phyloP scores from a whole-genome alignment of 2,888 invertebrate species.

The Ichneumon xanthorius region DNA sequence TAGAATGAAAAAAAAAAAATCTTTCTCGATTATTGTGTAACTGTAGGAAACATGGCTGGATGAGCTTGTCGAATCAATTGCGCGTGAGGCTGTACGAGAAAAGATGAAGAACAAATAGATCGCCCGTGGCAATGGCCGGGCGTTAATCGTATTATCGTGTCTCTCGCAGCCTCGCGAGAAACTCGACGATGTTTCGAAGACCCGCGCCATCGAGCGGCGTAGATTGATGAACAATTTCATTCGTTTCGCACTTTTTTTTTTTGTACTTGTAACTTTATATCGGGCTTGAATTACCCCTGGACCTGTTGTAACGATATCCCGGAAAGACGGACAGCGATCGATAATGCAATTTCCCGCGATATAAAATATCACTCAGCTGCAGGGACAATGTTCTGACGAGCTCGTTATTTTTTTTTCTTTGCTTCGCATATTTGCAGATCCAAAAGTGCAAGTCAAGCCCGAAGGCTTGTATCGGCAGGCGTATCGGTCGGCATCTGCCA shows the following conservation, averaged over 20 bases:
- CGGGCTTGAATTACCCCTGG: neutral
- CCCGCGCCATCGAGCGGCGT: neutral
- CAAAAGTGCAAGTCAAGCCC: neutral
- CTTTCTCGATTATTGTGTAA: neutral
- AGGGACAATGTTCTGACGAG: neutral
- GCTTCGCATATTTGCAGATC: neutral
- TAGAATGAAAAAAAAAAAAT: neutral
- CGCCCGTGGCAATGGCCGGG: slow-evolving; percentile 50
- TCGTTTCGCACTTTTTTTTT: neutral
- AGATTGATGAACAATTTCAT: slow-evolving; percentile 2
- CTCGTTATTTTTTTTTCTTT: neutral
- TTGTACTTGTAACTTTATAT: neutral
- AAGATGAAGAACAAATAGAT: slow-evolving; percentile 55
- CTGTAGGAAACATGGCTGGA: neutral
- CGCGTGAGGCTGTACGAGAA: slow-evolving; percentile 3
- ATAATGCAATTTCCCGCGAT: neutral
- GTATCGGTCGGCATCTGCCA: neutral
- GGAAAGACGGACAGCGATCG: neutral
- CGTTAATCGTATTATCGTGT: slow-evolving; percentile 63
- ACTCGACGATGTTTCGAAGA: slow-evolving; percentile 1
- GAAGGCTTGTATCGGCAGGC: neutral
- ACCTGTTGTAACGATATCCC: neutral
- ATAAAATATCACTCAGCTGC: neutral
- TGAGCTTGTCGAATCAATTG: neutral
- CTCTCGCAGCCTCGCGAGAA: slow-evolving; percentile 14